Evolutionary conservation across 2,888 invertebrate species (phyloP).

Genomic region (Andrena flavipes): DNA sequence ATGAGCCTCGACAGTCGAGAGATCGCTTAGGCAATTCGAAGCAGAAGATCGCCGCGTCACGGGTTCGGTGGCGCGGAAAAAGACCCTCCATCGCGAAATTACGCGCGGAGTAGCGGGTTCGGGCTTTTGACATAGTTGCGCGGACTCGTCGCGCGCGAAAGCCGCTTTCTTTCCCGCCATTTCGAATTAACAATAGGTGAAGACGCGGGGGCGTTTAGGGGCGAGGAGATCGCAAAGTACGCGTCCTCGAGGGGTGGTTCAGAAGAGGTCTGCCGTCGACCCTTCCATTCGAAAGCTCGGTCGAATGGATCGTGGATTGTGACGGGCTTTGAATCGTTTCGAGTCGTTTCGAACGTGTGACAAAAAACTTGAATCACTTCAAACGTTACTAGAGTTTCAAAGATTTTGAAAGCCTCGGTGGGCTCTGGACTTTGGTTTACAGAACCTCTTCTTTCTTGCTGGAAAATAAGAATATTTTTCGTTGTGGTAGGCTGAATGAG

Average conservation of each 20-base stretch:
- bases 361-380: too few relatives aligned
- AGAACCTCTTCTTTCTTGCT: too few relatives aligned
- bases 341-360: too few relatives aligned
- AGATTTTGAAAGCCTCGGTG: too few relatives aligned
- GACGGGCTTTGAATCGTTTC: too few relatives aligned
- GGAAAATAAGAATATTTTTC: too few relatives aligned
- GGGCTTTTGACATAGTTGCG: slow-evolving; percentile 31
- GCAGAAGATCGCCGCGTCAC: background rate
- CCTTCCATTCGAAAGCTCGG: slow-evolving; percentile 23
- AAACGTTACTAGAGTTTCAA: too few relatives aligned
- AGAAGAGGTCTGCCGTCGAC: slow-evolving; percentile 22
- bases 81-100: background rate
- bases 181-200: slow-evolving; percentile 21
- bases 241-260: slow-evolving; percentile 9
- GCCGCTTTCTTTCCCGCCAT: background rate
- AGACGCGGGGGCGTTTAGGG: background rate
- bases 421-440: too few relatives aligned
- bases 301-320: slow-evolving; percentile 17
- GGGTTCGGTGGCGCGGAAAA: background rate
- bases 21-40: background rate
- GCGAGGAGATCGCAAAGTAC: slow-evolving; percentile 17
- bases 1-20: background rate
- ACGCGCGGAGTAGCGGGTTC: background rate
- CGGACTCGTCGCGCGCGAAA: background rate
- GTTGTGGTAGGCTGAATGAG: too few relatives aligned